Percentiles rank a stretch among this genome's conserved stretches.
Conservation (phyloP, 2,797 vertebrate genomes). For the Myoxocephalus aenaeus region DNA sequence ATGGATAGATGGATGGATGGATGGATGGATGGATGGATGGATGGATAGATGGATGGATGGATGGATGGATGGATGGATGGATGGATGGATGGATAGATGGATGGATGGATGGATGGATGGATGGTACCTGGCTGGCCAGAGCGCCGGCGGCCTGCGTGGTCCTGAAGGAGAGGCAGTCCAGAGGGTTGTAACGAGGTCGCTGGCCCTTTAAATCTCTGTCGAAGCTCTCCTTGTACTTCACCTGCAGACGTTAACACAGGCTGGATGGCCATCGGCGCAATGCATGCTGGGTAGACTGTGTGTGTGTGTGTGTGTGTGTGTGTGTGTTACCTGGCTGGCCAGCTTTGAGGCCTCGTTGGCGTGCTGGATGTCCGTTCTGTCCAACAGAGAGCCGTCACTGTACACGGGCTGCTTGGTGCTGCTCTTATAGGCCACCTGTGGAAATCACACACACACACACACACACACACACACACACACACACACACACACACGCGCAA, state of each 20-base stretch:
- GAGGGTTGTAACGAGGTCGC: slow-evolving; percentile 89
- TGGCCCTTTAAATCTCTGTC: slow-evolving; percentile 85
- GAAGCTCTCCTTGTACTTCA: slow-evolving; percentile 92
- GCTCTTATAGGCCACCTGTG: slow-evolving; percentile 69
- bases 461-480: slow-evolving; percentile 11
- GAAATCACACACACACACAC: background rate
- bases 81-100: too few species aligned
- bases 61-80: too few species aligned
- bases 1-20: too few species aligned
- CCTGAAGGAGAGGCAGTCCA: slow-evolving; percentile 90
- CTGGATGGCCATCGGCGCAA: too few species aligned
- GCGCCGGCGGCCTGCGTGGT: slow-evolving; percentile 87
- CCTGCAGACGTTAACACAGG: slow-evolving; percentile 75
- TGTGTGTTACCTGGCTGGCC: slow-evolving; percentile 89
- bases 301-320: slow-evolving; percentile 5
- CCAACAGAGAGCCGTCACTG: slow-evolving; percentile 78
- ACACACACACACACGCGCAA: background rate
- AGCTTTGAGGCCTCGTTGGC: slow-evolving; percentile 89
- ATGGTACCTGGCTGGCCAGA: slow-evolving; percentile 90
- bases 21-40: too few species aligned
- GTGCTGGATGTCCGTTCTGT: slow-evolving; percentile 91
- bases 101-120: too few species aligned
- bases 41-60: too few species aligned
- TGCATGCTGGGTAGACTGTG: too few species aligned
- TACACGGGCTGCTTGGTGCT: slow-evolving; percentile 36